A percentile compares a stretch with the other conserved stretches of the same genome.
Conservation (phyloP, 2,888 invertebrate species). For the Lingula anatina region DNA sequence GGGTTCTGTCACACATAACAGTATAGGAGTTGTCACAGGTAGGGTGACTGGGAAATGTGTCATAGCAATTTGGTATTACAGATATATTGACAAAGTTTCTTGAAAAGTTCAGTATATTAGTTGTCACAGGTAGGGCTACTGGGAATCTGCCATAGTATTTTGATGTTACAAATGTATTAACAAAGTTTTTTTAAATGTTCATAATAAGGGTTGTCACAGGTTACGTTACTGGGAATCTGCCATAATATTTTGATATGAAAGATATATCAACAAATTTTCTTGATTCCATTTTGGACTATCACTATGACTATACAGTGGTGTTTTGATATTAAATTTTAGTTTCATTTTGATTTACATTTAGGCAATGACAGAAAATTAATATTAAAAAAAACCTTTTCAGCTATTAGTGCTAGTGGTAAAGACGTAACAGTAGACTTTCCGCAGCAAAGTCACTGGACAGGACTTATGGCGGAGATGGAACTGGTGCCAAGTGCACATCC, state of each 20-base stretch:
- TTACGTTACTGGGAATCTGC: no score
- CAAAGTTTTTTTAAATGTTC: no score
- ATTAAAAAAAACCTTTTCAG: no score
- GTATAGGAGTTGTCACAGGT: conserved; percentile 73
- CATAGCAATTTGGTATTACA: conserved; percentile 71
- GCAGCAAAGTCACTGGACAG: conserved; percentile 85
- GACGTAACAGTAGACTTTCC: conserved; percentile 88
- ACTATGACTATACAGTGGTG: not conserved
- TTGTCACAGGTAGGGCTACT: conserved; percentile 59
- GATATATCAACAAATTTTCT: no score
- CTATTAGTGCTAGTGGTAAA: conserved; percentile 64
- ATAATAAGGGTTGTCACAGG: no score
- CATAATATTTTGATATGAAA: no score
- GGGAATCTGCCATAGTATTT: no score
- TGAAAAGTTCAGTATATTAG: conserved; percentile 75
- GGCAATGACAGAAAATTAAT: not conserved
- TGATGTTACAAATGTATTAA: no score
- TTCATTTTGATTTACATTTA: not conserved
- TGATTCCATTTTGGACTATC: not conserved
- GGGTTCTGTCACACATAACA: conserved; percentile 81
- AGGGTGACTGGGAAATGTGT: conserved; percentile 82
- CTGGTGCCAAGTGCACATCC: conserved; percentile 56
- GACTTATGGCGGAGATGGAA: conserved; percentile 83
- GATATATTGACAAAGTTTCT: conserved; percentile 89
- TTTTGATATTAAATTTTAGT: not conserved